Evolutionary conservation across 2,888 invertebrate genomes (phyloP).

Genomic region (Leucophenga maculata): DNA sequence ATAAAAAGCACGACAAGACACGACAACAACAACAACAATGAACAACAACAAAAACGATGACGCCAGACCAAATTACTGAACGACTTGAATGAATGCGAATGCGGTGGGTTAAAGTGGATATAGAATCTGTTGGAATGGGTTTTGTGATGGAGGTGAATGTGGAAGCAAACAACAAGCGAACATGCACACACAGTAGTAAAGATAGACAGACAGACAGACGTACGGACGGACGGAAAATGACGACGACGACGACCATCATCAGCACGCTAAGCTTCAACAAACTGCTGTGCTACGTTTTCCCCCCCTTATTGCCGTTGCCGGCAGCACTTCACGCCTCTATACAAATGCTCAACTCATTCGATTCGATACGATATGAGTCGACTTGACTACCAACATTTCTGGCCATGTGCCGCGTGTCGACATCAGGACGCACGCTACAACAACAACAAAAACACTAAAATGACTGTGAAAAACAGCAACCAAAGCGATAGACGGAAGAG

Average conservation of each 20-base stretch:
- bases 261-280: conserved; percentile 40
- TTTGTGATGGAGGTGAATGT: conserved; percentile 34
- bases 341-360: too few relatives aligned
- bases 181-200: conserved; percentile 17
- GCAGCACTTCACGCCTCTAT: conserved; percentile 6
- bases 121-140: neutral
- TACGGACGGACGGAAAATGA: neutral
- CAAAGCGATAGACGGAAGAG: conserved; percentile 32
- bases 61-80: conserved; percentile 59
- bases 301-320: conserved; percentile 24
- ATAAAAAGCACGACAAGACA: neutral
- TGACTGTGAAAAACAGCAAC: conserved; percentile 24
- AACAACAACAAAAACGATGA: neutral
- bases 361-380: neutral
- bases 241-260: conserved; percentile 37
- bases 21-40: conserved; percentile 7
- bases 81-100: conserved; percentile 59
- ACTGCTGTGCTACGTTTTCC: conserved; percentile 40
- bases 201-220: neutral
- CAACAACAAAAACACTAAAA: conserved; percentile 27
- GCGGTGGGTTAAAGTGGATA: conserved; percentile 33
- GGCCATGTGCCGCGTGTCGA: conserved; percentile 40
- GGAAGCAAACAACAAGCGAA: conserved; percentile 45
- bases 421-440: conserved; percentile 36
- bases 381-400: conserved; percentile 38